Evolutionary conservation across 53 echinoderm and acorn worm genomes (phyloP), one percentile per base, ranked within the genome.

Genomic region (Arbacia lixula): DNA sequence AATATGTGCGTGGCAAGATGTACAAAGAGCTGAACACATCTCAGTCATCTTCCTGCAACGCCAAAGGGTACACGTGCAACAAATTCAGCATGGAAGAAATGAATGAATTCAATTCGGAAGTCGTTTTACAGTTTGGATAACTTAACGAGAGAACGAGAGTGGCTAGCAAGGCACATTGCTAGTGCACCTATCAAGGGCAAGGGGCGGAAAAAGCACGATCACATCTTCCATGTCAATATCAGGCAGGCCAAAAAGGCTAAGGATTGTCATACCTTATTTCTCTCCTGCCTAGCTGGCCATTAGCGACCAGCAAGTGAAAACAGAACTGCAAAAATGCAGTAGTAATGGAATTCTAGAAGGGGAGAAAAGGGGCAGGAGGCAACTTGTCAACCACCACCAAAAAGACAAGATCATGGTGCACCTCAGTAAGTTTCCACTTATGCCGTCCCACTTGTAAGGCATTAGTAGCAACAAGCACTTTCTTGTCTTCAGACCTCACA

Each of bases 401-500:
- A 25, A 32, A 6, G 9, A 63, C 3, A 63, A 63, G 30, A 65
- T 36, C 17, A 32, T 14, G 10, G 35, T 31, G 1, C 65, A 65
- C 17, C 36, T 65, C 0, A 65, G 5, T 4, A 34, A 34, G 14
- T 65, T 65, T 34, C 65, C 65, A 0, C 29, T 30, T 27, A 34
- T 65, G 5, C 65, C 65, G 5, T 65, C 65, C 29, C 65, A 65
- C 65, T 17, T 65, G 65, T 34, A n/a, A n/a, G n/a, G n/a, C n/a
- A n/a, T n/a, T n/a, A n/a, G n/a, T n/a, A n/a, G n/a, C n/a, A n/a
- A n/a, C n/a, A n/a, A n/a, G n/a, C n/a, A n/a, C 36, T 1, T 30
- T 35, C 41, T 68, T 68, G 19, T 36, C 68, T n/a, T 24, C 68
- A 25, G 40, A 36, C 2, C 22, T 40, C 5, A 68, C 24, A 40